Percentiles rank a stretch among this genome's conserved stretches.
These are phyloP conservation scores for Pandemis heparana DNA, from an alignment of 2,888 invertebrate genomes.

Conservation along the genomic window DNA sequence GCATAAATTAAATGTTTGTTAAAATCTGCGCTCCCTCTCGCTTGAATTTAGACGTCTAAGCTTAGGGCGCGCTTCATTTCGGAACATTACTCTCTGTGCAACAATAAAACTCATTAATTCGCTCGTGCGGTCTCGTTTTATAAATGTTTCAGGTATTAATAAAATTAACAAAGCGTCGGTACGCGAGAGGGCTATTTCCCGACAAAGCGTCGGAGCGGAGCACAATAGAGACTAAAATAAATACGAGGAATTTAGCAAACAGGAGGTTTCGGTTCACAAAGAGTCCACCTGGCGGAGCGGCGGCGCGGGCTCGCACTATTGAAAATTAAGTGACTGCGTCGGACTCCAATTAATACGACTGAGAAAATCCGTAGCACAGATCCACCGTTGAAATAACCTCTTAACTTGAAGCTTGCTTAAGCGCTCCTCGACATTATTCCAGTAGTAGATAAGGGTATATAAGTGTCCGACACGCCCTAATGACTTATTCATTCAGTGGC, in stretches of 20 bases:
- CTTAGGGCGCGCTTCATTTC: constrained; percentile 69
- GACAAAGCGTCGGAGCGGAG: constrained; percentile 78
- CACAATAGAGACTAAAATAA: constrained; percentile 84
- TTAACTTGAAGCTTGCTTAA: neutral
- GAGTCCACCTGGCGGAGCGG: constrained; percentile 73
- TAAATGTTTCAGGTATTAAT: constrained; percentile 85
- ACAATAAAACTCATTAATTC: constrained; percentile 85
- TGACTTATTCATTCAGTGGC: constrained; percentile 46
- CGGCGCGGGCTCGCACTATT: constrained; percentile 60
- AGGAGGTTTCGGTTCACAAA: constrained; percentile 69
- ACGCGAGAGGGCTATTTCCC: constrained; percentile 79
- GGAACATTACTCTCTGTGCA: constrained; percentile 78
- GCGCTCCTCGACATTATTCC: neutral
- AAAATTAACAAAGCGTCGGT: constrained; percentile 83
- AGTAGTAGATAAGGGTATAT: neutral
- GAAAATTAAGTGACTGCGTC: constrained; percentile 75
- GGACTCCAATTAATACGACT: constrained; percentile 72
- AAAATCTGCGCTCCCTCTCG: constrained; percentile 63
- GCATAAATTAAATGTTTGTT: constrained; percentile 67
- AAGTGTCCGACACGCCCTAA: constrained; percentile 10
- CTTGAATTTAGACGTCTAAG: constrained; percentile 70
- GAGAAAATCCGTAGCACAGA: constrained; percentile 58
- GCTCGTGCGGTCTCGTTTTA: constrained; percentile 79
- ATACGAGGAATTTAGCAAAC: constrained; percentile 84
- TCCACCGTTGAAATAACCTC: constrained; percentile 13